Base-by-base conservation (phyloP, 2,113 vertebrate species). In the Clarias batrachus region DNA sequence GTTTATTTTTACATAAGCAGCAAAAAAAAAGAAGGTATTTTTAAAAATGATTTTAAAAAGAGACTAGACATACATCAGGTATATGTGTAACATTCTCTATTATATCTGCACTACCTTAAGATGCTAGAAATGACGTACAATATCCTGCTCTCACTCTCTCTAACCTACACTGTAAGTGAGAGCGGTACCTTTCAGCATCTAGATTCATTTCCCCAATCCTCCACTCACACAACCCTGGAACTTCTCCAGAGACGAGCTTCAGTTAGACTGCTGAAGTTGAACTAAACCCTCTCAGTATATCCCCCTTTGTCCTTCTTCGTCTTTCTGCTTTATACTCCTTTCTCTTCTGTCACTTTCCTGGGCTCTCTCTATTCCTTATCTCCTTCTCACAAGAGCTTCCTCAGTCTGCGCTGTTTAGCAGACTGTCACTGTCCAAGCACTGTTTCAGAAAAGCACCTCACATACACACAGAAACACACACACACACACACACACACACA, bases 231-330 rank as follows among this genome's bases (percentile, higher is more conserved):
- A 86, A 37, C 16, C 73, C 37, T 78, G 84, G 48, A 86, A 80
- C 65, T 79, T 83, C 78, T 89, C 86, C 65, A 84, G 83, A 82
- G 70, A 89, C 57, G 8, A 83, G 77, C 73, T 74, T 41, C 60
- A 87, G 86, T 78, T 87, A 66, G 86, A 27, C 71, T 87, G 81
- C 71, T 87, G 78, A 78, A 88, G 81, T 76, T 76, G 74, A 87
- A 89, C 85, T 88, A 89, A 85, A 73, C 87, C 79, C 71, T 87
- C 74, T 83, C 84, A 60, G 70, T 83, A 76, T 88, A 60, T 85
- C 79, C 73, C 70, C 60, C n/a, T 62, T 62, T 60, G 82, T 78
- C 65, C 65, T 88, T 88, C 74, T 65, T 83, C 73, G 79, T 87
- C 85, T 74, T 65, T 85, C 63, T 83, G 65, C 83, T 82, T 78